Evolutionary conservation across 2,797 vertebrate genomes (phyloP), one percentile per base, ranked within the genome.

Genomic region (Gambelia wislizenii): DNA sequence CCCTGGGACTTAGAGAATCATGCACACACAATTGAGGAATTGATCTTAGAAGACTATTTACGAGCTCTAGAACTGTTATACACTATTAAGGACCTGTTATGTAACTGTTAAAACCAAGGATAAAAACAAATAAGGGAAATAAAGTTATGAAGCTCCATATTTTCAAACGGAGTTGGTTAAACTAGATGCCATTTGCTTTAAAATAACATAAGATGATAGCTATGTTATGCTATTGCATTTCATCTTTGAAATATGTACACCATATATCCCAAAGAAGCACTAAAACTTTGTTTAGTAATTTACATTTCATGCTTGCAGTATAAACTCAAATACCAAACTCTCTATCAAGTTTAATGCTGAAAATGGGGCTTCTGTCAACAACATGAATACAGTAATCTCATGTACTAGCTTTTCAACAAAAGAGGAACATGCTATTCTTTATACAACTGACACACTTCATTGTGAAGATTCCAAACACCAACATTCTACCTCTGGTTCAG

Each of bases 401-500:
- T 67, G 0, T 14, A 61, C 16, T 44, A 14, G 39, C n/a, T 30
- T 80, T 39, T 33, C 16, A n/a, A 33, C 2, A 33, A 54, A 33
- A 18, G 3, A 25, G 18, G 14, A 33, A 47, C 18, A 16, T 80
- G 20, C 33, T 59, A n/a, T 56, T 8, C 5, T 61, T 61, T 39
- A 33, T 30, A 54, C 33, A 72, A 25, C 14, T 72, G 39, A 42
- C 27, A 42, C 27, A 79, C 10, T 7, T 42, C 39, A 2, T 36
- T 25, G 0, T 2, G 12, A 30, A 9, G 1, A 49, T 67, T 33
- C 30, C 42, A 44, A 76, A 6, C 13, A 77, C 18, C 36, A 79
- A 22, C 2, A 10, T 0, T 83, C 0, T 0, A 25, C 1, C 10
- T 42, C 30, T 1, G 30, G n/a, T 0, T 25, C 18, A 2, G 42